phyloP scores from a whole-genome alignment of 2,888 invertebrate species.

The Scelioninae gen. 2 region DNA sequence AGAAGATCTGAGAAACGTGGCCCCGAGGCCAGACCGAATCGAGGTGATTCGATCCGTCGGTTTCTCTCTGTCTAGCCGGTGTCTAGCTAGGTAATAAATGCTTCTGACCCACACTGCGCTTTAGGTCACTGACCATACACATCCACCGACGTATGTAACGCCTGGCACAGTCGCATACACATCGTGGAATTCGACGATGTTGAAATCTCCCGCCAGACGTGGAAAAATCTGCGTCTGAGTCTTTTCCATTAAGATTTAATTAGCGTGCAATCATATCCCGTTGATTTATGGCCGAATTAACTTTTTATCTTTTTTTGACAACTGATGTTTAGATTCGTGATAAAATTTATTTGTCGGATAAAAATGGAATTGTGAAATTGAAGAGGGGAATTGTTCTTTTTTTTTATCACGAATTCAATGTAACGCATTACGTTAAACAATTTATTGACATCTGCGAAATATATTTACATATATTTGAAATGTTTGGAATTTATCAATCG shows the following conservation, averaged over 20 bases:
- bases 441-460: too few species aligned
- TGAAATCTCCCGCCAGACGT: constrained; percentile 45
- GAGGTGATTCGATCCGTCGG: constrained; percentile 57
- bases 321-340: too few species aligned
- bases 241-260: constrained; percentile 14
- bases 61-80: constrained; percentile 59
- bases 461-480: too few species aligned
- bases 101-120: constrained; percentile 59
- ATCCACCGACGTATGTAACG: constrained; percentile 47
- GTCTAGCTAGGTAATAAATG: constrained; percentile 58
- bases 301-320: not conserved
- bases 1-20: constrained; percentile 47
- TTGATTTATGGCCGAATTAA: constrained; percentile 1
- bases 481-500: too few species aligned
- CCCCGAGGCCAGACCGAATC: constrained; percentile 53
- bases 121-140: constrained; percentile 60
- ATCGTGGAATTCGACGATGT: constrained; percentile 52
- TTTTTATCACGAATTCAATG: too few species aligned
- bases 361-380: too few species aligned
- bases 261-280: constrained; percentile 7
- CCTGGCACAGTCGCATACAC: constrained; percentile 37
- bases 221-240: constrained; percentile 37
- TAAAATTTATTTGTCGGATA: too few species aligned
- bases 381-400: too few species aligned
- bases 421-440: too few species aligned